These are phyloP conservation scores for Lamproptera curius DNA, from an alignment of 2,888 invertebrate species.

Conservation along the genomic window DNA sequence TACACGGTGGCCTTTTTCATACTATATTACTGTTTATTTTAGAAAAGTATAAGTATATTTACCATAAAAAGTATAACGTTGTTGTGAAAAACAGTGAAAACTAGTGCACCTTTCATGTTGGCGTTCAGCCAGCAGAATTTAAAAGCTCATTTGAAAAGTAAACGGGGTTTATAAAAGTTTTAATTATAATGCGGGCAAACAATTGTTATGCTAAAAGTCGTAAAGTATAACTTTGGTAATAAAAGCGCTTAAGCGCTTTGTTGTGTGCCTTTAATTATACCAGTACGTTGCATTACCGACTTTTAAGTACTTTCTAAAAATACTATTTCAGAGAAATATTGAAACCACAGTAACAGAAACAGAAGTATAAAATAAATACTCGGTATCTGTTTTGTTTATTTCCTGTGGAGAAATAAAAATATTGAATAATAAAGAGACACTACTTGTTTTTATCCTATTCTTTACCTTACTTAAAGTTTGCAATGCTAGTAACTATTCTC, in stretches of 20 bases:
- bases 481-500: too few species aligned
- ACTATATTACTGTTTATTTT: too few species aligned
- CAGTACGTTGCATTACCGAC: too few species aligned
- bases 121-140: constrained; percentile 20
- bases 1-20: too few species aligned
- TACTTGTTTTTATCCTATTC: too few species aligned
- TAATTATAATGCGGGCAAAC: constrained; percentile 21
- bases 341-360: background rate
- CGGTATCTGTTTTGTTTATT: background rate
- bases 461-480: too few species aligned
- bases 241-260: constrained; percentile 6
- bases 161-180: constrained; percentile 19
- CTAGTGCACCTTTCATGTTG: constrained; percentile 14
- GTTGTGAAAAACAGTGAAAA: too few species aligned
- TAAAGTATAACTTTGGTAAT: constrained; percentile 18
- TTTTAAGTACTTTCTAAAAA: too few species aligned
- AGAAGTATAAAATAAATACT: background rate
- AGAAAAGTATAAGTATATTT: too few species aligned
- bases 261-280: background rate
- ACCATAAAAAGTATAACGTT: too few species aligned
- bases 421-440: too few species aligned
- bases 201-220: constrained; percentile 10
- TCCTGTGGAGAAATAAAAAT: too few species aligned
- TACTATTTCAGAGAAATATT: background rate
- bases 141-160: constrained; percentile 18